Base-by-base conservation (phyloP, 30 jellyfish, hydroid and myxozoan genomes). In the Sanderia malayensis region DNA sequence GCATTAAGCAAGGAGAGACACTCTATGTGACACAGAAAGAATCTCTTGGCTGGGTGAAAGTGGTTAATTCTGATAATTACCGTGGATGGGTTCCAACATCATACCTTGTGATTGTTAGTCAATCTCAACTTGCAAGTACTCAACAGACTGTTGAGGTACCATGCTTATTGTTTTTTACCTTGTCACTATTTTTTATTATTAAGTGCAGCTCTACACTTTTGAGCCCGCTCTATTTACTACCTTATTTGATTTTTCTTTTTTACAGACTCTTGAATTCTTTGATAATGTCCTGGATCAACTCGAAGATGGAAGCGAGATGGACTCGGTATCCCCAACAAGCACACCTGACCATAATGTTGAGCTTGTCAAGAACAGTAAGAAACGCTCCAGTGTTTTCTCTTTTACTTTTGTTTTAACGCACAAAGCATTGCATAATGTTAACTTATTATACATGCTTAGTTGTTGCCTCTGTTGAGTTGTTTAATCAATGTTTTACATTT, bases 61-160 rank as follows among this genome's bases (percentile, higher is more conserved):
- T 82, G 2, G 58, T 65, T n/a, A 82, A 82, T 62, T 30, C 68
- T 29, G 78, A 47, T 7, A 72, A 82, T 0, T 23, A 44, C 11
- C 47, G 47, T 11, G 94, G 94, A 3, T 82, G 94, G 94, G 82
- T 82, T 3, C 94, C 94, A 0, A 46, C 47, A 7, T 71, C 86
- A 15, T 82, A 44, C 22, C 81, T 82, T n/a, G 94, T 70, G 19
- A 76, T 28, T 13, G 94, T 82, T 24, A 70, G 86, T 37, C 73
- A 28, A 25, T 41, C 86, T 0, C 94, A 82, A 23, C 71, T 82
- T n/a, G 61, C 74, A n/a, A 74, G 67, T 52, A 82, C 94, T 2
- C 82, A 70, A 57, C 70, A 82, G 71, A 82, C 94, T 17, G 94
- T 82, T 3, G 86, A 82, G 94, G 94, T 82, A 20, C 1, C 82